Evolutionary conservation across 2,797 vertebrate genomes (phyloP), one percentile per base, ranked within the genome.

Genomic region (Intellagama lesueurii): DNA sequence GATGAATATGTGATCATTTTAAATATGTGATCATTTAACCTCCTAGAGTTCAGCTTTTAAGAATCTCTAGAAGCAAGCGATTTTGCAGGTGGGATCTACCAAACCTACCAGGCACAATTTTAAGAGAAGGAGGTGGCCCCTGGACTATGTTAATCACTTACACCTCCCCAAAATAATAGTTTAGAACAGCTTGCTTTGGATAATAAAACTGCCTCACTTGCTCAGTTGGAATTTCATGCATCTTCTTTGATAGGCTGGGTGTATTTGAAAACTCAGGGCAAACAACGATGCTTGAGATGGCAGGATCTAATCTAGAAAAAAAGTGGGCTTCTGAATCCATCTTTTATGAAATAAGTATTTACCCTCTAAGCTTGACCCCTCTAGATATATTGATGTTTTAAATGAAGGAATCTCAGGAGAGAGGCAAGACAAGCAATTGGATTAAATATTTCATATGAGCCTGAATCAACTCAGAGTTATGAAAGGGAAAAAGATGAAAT

Each of bases 401-500:
- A 89, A 49, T 52, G 8, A 32, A 82, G 80, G 64, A 52, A 47
- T 91, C 83, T 44, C 76, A 44, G 75, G 64, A 85, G 17, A 86
- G 22, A 80, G 22, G 16, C 69, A 81, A 28, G 17, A 70, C 81
- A 83, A 80, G 22, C 0, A 0, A n/a, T 91, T 72, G 22, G 56
- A 88, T 88, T 81, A 81, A 77, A 85, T 70, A 88, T 75, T 72
- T 83, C 52, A 84, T 60, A 44, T 12, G 35, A 83, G 44, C 56
- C 87, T 86, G 80, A 83, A 83, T 72, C 44, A 75, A 86, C 73
- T 88, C 69, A 78, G 30, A 47, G 88, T 19, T 4, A 32, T 49
- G 69, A 35, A 64, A 64, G 60, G 60, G 44, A 22, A 9, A 47
- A 73, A 86, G 72, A 9, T 28, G 14, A 70, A 80, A 30, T 24